These are phyloP conservation scores for Drosophila flavopinicola DNA, from an alignment of 2,888 invertebrate species.

Conservation along the genomic window DNA sequence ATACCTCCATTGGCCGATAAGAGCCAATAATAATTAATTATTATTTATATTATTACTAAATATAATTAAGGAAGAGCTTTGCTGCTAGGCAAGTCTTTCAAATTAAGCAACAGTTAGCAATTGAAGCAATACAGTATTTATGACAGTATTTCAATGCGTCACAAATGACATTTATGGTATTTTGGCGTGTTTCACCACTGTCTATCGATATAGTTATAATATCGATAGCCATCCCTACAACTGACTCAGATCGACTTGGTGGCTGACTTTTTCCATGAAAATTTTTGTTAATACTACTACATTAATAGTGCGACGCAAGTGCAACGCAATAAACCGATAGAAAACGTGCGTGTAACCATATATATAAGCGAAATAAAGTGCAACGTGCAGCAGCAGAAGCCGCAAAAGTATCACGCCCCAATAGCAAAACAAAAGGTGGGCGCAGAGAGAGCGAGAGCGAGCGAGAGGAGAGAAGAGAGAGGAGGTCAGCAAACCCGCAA, in stretches of 20 bases:
- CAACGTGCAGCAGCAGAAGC: slow-evolving; percentile 44
- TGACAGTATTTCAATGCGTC: slow-evolving; percentile 13
- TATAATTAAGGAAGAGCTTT: background rate
- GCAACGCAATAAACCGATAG: slow-evolving; percentile 6
- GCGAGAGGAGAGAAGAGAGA: slow-evolving; percentile 38
- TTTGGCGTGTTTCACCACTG: background rate
- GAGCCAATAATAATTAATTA: too few relatives aligned
- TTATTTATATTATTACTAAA: too few relatives aligned
- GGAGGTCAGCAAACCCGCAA: slow-evolving; percentile 78
- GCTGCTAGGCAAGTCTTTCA: background rate
- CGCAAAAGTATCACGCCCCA: slow-evolving; percentile 57
- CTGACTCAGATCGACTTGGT: slow-evolving; percentile 72
- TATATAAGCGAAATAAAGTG: slow-evolving; percentile 31
- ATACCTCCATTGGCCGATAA: background rate
- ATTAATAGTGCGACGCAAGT: slow-evolving; percentile 16
- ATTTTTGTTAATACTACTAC: slow-evolving; percentile 44
- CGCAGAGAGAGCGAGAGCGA: slow-evolving; percentile 32
- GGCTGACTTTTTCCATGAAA: slow-evolving; percentile 68
- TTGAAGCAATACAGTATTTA: background rate
- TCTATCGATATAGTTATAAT: slow-evolving; percentile 28
- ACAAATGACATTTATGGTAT: slow-evolving; percentile 18
- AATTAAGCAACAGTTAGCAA: background rate
- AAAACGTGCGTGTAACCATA: slow-evolving; percentile 27
- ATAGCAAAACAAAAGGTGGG: slow-evolving; percentile 65
- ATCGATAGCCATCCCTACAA: slow-evolving; percentile 50